Evolutionary conservation across 1,140 invertebrate species (phyloP).

Genomic region (Elysia chlorotica): DNA sequence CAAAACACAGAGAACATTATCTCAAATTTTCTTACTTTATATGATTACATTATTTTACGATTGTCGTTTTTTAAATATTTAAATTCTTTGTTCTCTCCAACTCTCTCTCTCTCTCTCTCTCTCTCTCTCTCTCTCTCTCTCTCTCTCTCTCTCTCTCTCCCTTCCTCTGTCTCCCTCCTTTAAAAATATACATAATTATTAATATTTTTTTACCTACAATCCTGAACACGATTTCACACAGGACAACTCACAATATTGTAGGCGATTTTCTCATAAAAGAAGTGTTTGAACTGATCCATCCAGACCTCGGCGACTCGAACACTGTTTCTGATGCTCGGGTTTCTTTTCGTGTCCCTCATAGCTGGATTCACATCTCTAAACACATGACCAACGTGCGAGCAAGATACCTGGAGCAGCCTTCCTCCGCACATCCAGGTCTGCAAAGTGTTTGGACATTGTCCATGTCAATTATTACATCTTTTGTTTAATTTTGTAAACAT

Average conservation of each 20-base stretch:
- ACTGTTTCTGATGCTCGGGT: conserved; percentile 8
- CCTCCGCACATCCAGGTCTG: conserved; percentile 94
- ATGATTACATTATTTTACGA: background rate
- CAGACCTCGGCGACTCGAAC: conserved; percentile 63
- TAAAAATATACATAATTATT: too few species aligned
- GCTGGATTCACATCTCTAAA: conserved; percentile 69
- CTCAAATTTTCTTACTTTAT: background rate
- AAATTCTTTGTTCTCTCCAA: too few species aligned
- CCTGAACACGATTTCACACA: too few species aligned
- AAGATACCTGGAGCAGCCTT: conserved; percentile 88
- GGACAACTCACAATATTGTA: conserved; percentile 63
- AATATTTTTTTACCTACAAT: too few species aligned
- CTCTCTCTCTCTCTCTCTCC: background rate
- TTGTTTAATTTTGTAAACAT: too few species aligned
- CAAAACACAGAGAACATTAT: background rate
- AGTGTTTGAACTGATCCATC: conserved; percentile 89
- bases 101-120: background rate
- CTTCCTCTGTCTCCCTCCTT: background rate
- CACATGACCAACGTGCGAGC: conserved; percentile 96
- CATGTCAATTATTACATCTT: too few species aligned
- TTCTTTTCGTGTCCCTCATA: conserved; percentile 38
- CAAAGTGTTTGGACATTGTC: too few species aligned
- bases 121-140: background rate
- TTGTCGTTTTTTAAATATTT: too few species aligned
- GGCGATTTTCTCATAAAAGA: conserved; percentile 75